Evolutionary conservation across 2,888 invertebrate genomes (phyloP).

Genomic region (Nomada fabriciana): DNA sequence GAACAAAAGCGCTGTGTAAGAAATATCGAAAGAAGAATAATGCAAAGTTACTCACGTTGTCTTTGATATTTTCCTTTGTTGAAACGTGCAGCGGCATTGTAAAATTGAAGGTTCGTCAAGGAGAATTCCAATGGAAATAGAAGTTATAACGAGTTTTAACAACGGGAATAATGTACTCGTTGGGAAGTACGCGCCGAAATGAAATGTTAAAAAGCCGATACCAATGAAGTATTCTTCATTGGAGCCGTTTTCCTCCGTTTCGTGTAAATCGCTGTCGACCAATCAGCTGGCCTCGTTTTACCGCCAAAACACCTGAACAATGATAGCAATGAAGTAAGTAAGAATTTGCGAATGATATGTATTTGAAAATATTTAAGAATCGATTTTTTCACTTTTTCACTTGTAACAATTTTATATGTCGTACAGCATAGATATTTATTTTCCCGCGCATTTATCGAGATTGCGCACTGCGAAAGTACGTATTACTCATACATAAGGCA

Average conservation of each 20-base stretch:
- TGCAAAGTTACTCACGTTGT: slow-evolving; percentile 72
- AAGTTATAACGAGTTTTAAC: neutral
- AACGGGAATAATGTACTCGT: neutral
- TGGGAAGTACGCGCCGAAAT: neutral
- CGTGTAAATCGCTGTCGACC: slow-evolving; percentile 41
- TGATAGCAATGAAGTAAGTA: neutral
- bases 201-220: neutral
- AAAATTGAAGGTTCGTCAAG: neutral
- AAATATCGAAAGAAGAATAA: neutral
- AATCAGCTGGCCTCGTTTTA: slow-evolving; percentile 38
- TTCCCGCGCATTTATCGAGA: slow-evolving; percentile 52
- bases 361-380: slow-evolving; percentile 14
- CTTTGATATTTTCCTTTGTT: slow-evolving; percentile 81
- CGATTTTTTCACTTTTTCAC: neutral
- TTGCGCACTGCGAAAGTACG: neutral
- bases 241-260: slow-evolving; percentile 7
- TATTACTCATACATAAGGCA: slow-evolving; percentile 3
- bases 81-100: slow-evolving; percentile 78
- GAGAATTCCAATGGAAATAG: neutral
- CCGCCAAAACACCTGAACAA: slow-evolving; percentile 52
- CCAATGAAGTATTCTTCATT: neutral
- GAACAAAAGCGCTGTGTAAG: neutral
- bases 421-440: neutral
- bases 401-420: neutral
- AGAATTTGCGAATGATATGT: neutral